These are phyloP conservation scores for Ptychadena robeensis DNA, from an alignment of 2,797 vertebrate genomes.

Conservation along the genomic window DNA sequence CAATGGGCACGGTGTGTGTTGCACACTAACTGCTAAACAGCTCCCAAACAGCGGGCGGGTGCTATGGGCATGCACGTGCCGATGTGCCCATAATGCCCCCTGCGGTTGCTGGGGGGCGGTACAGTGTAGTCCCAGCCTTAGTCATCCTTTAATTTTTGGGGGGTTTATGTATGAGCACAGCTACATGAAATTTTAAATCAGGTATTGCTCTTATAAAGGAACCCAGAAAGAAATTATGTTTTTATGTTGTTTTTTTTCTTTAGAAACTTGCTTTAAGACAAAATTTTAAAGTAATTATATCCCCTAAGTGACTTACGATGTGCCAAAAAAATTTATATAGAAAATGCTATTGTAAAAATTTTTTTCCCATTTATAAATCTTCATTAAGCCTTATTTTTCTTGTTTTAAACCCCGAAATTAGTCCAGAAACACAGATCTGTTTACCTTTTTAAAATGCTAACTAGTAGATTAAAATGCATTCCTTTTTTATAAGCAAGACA, in stretches of 20 bases:
- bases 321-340: constrained; percentile 17
- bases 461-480: constrained; percentile 12
- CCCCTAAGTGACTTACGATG: background rate
- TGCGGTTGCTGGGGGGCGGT: no score
- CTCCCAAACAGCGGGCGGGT: no score
- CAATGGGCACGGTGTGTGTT: no score
- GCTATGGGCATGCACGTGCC: no score
- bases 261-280: background rate
- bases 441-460: background rate
- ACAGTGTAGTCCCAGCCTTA: no score
- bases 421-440: background rate
- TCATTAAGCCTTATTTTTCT: background rate
- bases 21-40: no score
- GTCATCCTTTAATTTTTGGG: no score
- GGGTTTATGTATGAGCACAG: no score
- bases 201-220: background rate
- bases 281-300: background rate
- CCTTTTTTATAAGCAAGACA: constrained; percentile 6
- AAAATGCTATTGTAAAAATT: background rate
- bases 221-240: background rate
- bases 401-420: background rate
- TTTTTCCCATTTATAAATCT: background rate
- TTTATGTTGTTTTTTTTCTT: no score
- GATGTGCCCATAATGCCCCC: no score
- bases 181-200: background rate